Conservation (phyloP, 2,113 vertebrate species). For the Amphilophus citrinellus region DNA sequence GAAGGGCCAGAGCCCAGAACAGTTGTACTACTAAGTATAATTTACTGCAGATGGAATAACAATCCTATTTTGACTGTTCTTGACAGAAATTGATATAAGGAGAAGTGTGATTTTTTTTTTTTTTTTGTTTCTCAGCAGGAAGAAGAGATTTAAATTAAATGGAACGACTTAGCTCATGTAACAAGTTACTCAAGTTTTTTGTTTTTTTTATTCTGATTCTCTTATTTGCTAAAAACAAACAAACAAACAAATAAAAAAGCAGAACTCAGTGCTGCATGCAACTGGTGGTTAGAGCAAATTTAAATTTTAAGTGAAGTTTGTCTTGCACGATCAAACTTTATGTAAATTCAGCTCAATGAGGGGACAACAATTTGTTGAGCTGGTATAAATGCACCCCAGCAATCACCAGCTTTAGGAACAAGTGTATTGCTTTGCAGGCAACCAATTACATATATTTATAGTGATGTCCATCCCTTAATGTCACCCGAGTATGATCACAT, state of each 20-base stretch:
- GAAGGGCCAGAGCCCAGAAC: not conserved
- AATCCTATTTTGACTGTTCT: not conserved
- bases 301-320: not conserved
- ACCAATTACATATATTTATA: not conserved
- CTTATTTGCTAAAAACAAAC: not conserved
- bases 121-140: not conserved
- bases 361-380: not conserved
- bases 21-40: not conserved
- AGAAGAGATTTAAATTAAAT: not conserved
- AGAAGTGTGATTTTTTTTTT: not conserved
- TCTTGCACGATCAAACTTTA: not conserved
- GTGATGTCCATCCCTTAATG: not conserved
- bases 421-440: not conserved
- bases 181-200: not conserved
- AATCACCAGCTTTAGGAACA: not conserved
- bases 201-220: not conserved
- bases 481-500: not conserved
- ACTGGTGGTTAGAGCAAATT: not conserved
- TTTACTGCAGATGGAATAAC: not conserved
- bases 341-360: not conserved
- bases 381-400: not conserved
- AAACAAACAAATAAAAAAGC: not conserved
- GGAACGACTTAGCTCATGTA: not conserved
- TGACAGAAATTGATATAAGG: not conserved
- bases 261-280: not conserved